These are phyloP conservation scores for Bradypodion pumilum DNA, from an alignment of 2,797 vertebrate species.

Conservation along the genomic window DNA sequence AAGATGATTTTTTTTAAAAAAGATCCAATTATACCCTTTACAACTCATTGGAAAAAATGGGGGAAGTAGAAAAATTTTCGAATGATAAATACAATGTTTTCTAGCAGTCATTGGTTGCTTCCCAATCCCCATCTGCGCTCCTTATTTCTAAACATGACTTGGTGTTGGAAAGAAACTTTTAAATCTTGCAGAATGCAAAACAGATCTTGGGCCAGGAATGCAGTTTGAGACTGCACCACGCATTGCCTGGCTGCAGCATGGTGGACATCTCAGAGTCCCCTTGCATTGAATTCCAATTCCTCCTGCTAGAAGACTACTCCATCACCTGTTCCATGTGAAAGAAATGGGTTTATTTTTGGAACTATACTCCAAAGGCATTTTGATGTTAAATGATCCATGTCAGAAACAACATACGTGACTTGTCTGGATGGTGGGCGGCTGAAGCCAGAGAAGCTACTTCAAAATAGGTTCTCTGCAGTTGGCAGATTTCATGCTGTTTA, in stretches of 20 bases:
- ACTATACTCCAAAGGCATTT: not conserved
- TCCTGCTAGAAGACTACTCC: not conserved
- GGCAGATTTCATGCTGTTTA: constrained; percentile 15
- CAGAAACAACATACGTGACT: not conserved
- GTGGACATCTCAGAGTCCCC: not conserved
- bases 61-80: not conserved
- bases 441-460: not conserved
- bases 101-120: not conserved
- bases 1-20: too few species aligned
- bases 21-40: too few species aligned
- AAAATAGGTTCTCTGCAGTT: not conserved
- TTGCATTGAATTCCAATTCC: too few species aligned
- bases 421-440: not conserved
- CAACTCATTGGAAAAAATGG: not conserved
- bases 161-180: not conserved
- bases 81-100: not conserved
- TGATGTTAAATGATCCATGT: not conserved
- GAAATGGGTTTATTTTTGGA: not conserved
- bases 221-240: not conserved
- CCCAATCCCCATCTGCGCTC: too few species aligned
- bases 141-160: not conserved
- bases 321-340: not conserved
- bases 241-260: not conserved
- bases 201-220: not conserved
- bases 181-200: not conserved